Percentiles rank a stretch among this genome's conserved stretches.
phyloP scores from a whole-genome alignment of 2,797 vertebrate genomes.

The Borostomias antarcticus region DNA sequence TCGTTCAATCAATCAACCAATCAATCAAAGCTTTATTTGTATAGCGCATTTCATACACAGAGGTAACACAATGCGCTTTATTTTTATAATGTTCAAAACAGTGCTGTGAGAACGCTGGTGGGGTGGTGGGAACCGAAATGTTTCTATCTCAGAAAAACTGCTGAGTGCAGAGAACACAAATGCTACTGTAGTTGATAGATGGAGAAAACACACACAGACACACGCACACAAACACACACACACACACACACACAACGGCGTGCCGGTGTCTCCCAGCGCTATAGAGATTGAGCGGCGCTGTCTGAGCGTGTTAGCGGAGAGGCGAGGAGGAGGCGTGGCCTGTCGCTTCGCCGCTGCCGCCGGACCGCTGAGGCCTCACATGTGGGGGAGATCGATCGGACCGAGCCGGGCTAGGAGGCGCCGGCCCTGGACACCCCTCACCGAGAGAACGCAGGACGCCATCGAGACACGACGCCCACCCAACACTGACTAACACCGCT shows the following conservation, averaged over 20 bases:
- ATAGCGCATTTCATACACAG: neutral
- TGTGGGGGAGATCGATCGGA: constrained; percentile 27
- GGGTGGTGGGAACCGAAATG: constrained; percentile 18
- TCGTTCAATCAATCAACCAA: too few relatives aligned
- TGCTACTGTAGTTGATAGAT: neutral
- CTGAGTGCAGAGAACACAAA: constrained; percentile 10
- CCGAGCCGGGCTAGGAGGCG: constrained; percentile 10
- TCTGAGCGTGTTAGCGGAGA: neutral
- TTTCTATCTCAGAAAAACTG: constrained; percentile 2
- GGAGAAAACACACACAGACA: constrained; percentile 6
- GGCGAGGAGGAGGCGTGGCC: too few relatives aligned
- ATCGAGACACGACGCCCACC: neutral
- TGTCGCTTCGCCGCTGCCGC: too few relatives aligned
- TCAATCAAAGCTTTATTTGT: too few relatives aligned
- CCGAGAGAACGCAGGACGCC: neutral
- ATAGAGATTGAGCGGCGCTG: neutral
- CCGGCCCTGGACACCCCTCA: neutral
- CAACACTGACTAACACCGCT: too few relatives aligned
- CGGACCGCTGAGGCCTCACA: too few relatives aligned
- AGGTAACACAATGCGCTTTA: neutral
- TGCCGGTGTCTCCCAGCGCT: neutral
- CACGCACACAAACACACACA: neutral
- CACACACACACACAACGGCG: constrained; percentile 1
- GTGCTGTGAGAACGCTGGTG: neutral
- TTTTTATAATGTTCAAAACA: too few relatives aligned